These are phyloP conservation scores for Calyptommatus sinebrachiatus DNA, from an alignment of 2,113 vertebrate species.

Conservation along the genomic window DNA sequence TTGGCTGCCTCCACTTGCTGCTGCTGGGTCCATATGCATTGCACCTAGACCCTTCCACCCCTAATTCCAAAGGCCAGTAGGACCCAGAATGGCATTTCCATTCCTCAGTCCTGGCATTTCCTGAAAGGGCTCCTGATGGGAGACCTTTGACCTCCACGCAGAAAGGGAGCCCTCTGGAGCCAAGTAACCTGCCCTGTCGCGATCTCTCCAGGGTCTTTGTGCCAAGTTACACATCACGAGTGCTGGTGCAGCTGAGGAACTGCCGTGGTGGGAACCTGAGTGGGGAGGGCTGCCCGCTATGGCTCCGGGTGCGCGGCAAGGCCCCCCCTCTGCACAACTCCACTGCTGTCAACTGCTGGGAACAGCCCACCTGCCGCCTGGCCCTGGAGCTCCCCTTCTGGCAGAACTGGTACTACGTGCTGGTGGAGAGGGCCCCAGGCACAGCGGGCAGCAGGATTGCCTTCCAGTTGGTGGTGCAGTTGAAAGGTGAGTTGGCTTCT, in stretches of 20 bases:
- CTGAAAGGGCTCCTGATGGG: neutral
- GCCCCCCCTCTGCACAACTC: conserved; percentile 96
- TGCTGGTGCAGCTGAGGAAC: conserved; percentile 85
- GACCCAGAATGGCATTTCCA: too few relatives aligned
- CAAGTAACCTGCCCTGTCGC: conserved; percentile 2
- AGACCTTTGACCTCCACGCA: neutral
- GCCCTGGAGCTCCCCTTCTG: conserved; percentile 84
- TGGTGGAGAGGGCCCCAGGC: conserved; percentile 84
- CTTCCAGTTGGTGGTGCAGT: conserved; percentile 73
- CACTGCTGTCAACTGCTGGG: conserved; percentile 83
- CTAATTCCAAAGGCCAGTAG: neutral
- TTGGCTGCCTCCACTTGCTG: too few relatives aligned
- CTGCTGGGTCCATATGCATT: too few relatives aligned
- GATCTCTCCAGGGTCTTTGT: conserved; percentile 85
- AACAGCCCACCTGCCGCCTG: conserved; percentile 79
- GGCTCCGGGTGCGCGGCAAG: conserved; percentile 87
- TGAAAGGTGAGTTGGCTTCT: conserved; percentile 22
- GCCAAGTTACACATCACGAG: conserved; percentile 89
- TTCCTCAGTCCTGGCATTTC: neutral
- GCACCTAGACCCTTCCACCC: neutral
- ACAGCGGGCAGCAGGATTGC: conserved; percentile 72
- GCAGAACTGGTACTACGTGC: conserved; percentile 96
- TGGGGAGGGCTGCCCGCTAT: conserved; percentile 81
- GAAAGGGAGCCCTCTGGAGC: neutral
- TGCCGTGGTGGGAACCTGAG: conserved; percentile 77